Evolutionary conservation across 2,888 invertebrate species (phyloP).

Genomic region (Bellardia bayeri): DNA sequence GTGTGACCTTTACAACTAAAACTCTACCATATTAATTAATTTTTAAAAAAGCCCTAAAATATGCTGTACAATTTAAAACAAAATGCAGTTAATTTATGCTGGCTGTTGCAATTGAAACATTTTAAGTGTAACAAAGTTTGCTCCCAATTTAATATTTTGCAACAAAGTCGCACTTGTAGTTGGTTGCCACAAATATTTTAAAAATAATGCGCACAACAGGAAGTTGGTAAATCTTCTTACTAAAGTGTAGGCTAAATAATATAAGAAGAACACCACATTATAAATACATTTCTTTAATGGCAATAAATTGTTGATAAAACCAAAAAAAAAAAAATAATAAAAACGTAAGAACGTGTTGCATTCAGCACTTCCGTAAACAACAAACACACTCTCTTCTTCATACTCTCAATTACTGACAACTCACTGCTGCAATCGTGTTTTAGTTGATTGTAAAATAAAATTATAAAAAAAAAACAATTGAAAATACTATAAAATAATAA

Average conservation of each 20-base stretch:
- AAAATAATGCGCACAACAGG: conserved; percentile 41
- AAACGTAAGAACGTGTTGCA: conserved; percentile 52
- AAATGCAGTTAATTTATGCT: neutral
- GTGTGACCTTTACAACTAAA: neutral
- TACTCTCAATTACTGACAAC: neutral
- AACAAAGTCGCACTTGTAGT: conserved; percentile 10
- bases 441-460: conserved; percentile 10
- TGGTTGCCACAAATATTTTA: conserved; percentile 1
- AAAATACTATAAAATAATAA: neutral
- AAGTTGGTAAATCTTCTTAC: conserved; percentile 14
- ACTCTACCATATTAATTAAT: neutral
- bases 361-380: conserved; percentile 61
- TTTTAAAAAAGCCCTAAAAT: neutral
- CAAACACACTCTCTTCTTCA: neutral
- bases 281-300: conserved; percentile 30
- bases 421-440: conserved; percentile 1
- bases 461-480: conserved; percentile 5
- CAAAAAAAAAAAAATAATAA: neutral
- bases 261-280: neutral
- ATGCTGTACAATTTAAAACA: neutral
- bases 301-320: conserved; percentile 34
- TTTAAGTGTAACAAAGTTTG: too few species aligned
- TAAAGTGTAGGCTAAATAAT: neutral
- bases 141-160: neutral
- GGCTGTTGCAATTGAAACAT: too few species aligned